A percentile compares a stretch with the other conserved stretches of the same genome.
These are phyloP conservation scores for Ptychoptera albimana DNA, from an alignment of 2,888 invertebrate genomes.

Conservation along the genomic window DNA sequence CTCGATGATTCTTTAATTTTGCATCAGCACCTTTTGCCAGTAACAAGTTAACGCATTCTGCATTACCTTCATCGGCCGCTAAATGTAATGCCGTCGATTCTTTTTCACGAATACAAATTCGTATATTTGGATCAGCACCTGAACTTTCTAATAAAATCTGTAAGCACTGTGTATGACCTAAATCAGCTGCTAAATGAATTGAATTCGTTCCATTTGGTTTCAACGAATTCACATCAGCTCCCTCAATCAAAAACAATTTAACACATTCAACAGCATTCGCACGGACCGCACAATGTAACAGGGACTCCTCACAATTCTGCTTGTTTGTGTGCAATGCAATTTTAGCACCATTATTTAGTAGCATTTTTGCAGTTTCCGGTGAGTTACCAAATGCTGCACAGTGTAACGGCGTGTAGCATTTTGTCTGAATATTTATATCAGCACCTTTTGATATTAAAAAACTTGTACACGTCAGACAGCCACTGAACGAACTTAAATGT, in stretches of 20 bases:
- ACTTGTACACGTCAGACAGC: constrained; percentile 52
- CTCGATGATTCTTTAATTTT: constrained; percentile 55
- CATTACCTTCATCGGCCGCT: constrained; percentile 76
- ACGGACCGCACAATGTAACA: constrained; percentile 71
- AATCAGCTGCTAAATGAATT: constrained; percentile 64
- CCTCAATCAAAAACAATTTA: constrained; percentile 54
- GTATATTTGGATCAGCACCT: constrained; percentile 50
- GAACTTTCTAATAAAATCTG: constrained; percentile 58
- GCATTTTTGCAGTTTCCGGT: constrained; percentile 59
- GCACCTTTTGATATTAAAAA: constrained; percentile 51
- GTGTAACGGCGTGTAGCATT: constrained; percentile 69
- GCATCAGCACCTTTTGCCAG: constrained; percentile 61
- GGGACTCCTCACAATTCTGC: constrained; percentile 54
- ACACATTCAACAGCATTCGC: constrained; percentile 73
- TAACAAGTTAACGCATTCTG: constrained; percentile 61
- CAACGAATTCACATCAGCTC: constrained; percentile 57
- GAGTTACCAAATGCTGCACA: constrained; percentile 83
- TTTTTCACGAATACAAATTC: constrained; percentile 51
- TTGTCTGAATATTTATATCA: constrained; percentile 50
- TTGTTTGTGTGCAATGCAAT: constrained; percentile 50
- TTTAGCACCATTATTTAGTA: constrained; percentile 54
- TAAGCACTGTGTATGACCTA: constrained; percentile 60
- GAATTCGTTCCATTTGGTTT: constrained; percentile 65
- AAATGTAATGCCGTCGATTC: constrained; percentile 68
- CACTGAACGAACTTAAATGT: constrained; percentile 63